Conservation (phyloP, 2,888 invertebrate genomes). For the Perizoma flavofasciatum region DNA sequence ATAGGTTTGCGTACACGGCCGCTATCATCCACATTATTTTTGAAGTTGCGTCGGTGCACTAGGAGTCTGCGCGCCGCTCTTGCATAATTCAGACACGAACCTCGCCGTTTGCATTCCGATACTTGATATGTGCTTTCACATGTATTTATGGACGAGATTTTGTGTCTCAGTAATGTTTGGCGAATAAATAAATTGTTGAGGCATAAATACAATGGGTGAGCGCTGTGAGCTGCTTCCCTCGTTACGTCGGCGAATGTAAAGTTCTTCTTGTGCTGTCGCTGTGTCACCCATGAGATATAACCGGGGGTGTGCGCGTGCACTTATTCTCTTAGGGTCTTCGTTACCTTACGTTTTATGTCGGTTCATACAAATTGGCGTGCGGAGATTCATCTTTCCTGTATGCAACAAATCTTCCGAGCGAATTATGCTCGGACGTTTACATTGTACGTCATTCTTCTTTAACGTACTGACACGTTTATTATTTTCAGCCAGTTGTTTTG, state of each 20-base stretch:
- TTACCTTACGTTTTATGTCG: slow-evolving; percentile 77
- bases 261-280: slow-evolving; percentile 76
- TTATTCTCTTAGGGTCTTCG: slow-evolving; percentile 77
- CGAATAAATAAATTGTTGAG: slow-evolving; percentile 82
- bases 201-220: slow-evolving; percentile 82
- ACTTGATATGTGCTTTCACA: slow-evolving; percentile 84
- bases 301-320: slow-evolving; percentile 46
- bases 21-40: slow-evolving; percentile 65
- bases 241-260: slow-evolving; percentile 82
- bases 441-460: slow-evolving; percentile 62
- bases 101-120: slow-evolving; percentile 82
- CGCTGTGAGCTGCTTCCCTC: slow-evolving; percentile 70
- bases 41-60: slow-evolving; percentile 74
- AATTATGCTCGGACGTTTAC: slow-evolving; percentile 60
- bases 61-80: slow-evolving; percentile 70
- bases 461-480: slow-evolving; percentile 58
- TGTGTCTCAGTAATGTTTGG: slow-evolving; percentile 83
- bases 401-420: slow-evolving; percentile 58
- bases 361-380: slow-evolving; percentile 78
- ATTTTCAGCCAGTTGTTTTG: slow-evolving; percentile 28
- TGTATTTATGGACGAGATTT: slow-evolving; percentile 84
- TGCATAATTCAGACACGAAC: slow-evolving; percentile 82
- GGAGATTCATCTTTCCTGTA: slow-evolving; percentile 57
- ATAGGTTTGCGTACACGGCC: slow-evolving; percentile 48
- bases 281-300: slow-evolving; percentile 77